phyloP scores from a whole-genome alignment of 2,113 vertebrate species.

The Pao palembangensis region DNA sequence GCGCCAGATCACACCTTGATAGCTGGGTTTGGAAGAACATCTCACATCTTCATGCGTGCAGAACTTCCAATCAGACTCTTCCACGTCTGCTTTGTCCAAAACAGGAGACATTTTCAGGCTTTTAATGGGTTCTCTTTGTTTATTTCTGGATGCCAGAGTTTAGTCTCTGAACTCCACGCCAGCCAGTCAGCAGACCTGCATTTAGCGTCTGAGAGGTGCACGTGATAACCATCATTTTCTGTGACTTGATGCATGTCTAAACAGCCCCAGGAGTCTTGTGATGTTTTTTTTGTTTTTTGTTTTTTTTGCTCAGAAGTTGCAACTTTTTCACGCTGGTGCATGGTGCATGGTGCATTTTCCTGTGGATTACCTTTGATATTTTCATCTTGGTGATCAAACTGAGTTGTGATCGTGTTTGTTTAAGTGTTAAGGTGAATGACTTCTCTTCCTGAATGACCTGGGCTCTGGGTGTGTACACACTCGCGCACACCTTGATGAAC shows the following conservation, averaged over 20 bases:
- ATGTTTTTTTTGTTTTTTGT: neutral
- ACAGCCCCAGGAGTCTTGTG: slow-evolving; percentile 43
- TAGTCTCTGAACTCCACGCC: slow-evolving; percentile 18
- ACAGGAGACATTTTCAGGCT: neutral
- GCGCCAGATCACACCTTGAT: too few species aligned
- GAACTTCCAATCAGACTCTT: neutral
- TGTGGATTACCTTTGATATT: slow-evolving; percentile 51
- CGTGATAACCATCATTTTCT: slow-evolving; percentile 67
- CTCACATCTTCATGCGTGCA: neutral
- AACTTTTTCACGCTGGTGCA: too few species aligned
- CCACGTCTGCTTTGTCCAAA: neutral
- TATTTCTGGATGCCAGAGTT: neutral
- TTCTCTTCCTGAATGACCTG: slow-evolving; percentile 67
- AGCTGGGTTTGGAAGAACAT: neutral
- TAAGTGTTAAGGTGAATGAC: neutral
- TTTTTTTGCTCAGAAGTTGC: neutral
- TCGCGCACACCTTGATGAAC: slow-evolving; percentile 32
- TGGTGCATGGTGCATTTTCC: neutral
- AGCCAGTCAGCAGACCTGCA: slow-evolving; percentile 35
- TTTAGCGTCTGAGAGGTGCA: slow-evolving; percentile 56
- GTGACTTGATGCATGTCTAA: slow-evolving; percentile 53
- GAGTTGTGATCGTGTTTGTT: neutral
- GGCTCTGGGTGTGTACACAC: neutral
- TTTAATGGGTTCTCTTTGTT: neutral
- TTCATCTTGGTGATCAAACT: too few species aligned